Percentiles rank a stretch among this genome's conserved stretches.
These are phyloP conservation scores for Phallusia fumigata DNA, from an alignment of 23 tunicate genomes.

Conservation along the genomic window DNA sequence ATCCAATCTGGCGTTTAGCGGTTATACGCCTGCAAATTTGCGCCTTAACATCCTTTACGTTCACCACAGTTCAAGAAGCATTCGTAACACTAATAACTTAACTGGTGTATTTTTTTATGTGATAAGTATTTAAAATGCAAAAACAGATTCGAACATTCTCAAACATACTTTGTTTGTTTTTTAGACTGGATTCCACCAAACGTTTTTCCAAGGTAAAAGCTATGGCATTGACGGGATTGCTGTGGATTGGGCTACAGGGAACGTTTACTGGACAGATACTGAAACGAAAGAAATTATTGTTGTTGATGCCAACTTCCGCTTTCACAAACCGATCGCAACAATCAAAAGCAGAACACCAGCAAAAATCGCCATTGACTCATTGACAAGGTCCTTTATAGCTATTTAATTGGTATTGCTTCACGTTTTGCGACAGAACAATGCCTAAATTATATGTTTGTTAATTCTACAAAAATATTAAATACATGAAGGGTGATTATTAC, in stretches of 20 bases:
- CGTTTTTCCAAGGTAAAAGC: constrained; percentile 53
- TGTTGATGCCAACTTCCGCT: constrained; percentile 44
- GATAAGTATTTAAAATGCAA: no score
- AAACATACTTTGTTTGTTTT: no score
- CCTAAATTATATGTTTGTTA: not conserved
- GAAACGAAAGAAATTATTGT: constrained; percentile 38
- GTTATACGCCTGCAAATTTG: no score
- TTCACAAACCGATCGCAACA: constrained; percentile 31
- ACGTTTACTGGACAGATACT: constrained; percentile 73
- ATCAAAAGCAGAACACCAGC: constrained; percentile 48
- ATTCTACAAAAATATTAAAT: not conserved
- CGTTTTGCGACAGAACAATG: no score
- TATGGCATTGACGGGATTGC: constrained; percentile 71
- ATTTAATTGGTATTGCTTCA: no score
- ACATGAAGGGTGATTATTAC: no score
- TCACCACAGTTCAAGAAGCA: no score
- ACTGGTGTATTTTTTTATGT: no score
- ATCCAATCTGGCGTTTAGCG: no score
- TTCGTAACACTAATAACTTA: no score
- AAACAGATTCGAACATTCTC: no score
- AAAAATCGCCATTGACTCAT: constrained; percentile 52
- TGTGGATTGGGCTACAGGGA: constrained; percentile 77
- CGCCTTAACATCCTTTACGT: no score
- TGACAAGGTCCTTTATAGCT: constrained; percentile 45
- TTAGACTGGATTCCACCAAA: constrained; percentile 28